Evolutionary conservation across 2,888 invertebrate species (phyloP), one percentile per base, ranked within the genome.

Genomic region (Zonitis immaculata): DNA sequence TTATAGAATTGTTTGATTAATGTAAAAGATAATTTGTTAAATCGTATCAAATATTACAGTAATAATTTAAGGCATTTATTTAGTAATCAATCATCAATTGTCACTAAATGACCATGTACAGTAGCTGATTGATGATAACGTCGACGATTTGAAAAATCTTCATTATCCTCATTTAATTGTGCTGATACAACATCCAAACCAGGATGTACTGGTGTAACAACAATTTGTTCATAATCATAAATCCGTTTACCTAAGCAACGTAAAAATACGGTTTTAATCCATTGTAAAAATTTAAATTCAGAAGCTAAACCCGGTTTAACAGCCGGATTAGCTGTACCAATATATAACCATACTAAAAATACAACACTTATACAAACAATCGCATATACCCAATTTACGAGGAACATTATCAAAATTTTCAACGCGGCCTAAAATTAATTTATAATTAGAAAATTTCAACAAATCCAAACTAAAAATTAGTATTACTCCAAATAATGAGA

Each of bases 371-470:
- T 82, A 73, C 91, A 91, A 18, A 87, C 87, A 42, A 95, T 77
- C 20, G 95, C 95, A 73, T 94, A 96, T 50, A 85, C 86, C 93
- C 95, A 96, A 74, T 96, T 89, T 27, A 97, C 95, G 62, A 95
- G 78, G 70, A 97, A 85, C 91, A 96, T 95, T 53, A 97, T 87
- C 20, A 91, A 68, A 44, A 97, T 70, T 75, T 96, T 96, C 42
- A 91, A 78, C 11, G 88, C 78, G n/a, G 91, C 91, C 95, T 95
- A 71, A 32, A 80, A 78, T 8, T 18, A n/a, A 60, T 39, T 35
- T 42, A 45, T 48, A 28, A 43, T 20, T 47, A 6, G 14, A 47
- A 35, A n/a, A n/a, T n/a, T n/a, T n/a, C n/a, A 47, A 8, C 6
- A 7, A 28, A 14, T 43, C n/a, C n/a, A n/a, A 39, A 16, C 28